phyloP scores from a whole-genome alignment of 2,888 invertebrate genomes.

The Drosophila meridiana region DNA sequence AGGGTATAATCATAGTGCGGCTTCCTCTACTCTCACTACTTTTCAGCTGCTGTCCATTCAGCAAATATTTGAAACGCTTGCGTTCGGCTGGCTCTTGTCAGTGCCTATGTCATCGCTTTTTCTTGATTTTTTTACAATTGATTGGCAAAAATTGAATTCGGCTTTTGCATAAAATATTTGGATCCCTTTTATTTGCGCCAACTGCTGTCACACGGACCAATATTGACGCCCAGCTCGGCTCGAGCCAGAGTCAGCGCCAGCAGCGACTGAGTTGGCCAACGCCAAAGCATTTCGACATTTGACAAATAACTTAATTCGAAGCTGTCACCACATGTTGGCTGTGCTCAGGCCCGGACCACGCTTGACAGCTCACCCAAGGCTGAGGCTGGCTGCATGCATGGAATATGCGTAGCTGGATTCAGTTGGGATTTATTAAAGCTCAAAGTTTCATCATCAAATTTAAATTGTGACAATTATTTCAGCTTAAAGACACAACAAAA shows the following conservation, averaged over 20 bases:
- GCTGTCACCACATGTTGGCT: conserved; percentile 74
- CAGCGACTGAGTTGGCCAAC: conserved; percentile 25
- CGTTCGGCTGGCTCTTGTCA: conserved; percentile 34
- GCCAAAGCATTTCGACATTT: conserved; percentile 65
- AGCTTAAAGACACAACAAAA: background rate
- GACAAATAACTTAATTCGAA: conserved; percentile 78
- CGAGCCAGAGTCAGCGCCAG: conserved; percentile 1
- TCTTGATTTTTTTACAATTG: conserved; percentile 67
- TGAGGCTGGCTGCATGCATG: conserved; percentile 2
- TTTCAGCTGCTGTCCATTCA: conserved; percentile 34
- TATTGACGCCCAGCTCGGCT: conserved; percentile 9
- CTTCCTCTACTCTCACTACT: background rate
- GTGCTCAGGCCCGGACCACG: conserved; percentile 2
- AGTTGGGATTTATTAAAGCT: conserved; percentile 39
- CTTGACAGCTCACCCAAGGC: conserved; percentile 27
- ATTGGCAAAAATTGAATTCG: conserved; percentile 77
- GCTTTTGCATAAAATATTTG: conserved; percentile 77
- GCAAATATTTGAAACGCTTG: conserved; percentile 57
- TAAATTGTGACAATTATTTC: background rate
- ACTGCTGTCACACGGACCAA: conserved; percentile 53
- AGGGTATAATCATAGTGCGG: background rate
- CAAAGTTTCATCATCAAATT: conserved; percentile 19
- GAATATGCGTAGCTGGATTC: conserved; percentile 10
- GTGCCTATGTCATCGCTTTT: conserved; percentile 58
- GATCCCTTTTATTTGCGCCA: conserved; percentile 67